Evolutionary conservation across 2,888 invertebrate species (phyloP), one percentile per base, ranked within the genome.

Genomic region (Standfussiana lucernea): DNA sequence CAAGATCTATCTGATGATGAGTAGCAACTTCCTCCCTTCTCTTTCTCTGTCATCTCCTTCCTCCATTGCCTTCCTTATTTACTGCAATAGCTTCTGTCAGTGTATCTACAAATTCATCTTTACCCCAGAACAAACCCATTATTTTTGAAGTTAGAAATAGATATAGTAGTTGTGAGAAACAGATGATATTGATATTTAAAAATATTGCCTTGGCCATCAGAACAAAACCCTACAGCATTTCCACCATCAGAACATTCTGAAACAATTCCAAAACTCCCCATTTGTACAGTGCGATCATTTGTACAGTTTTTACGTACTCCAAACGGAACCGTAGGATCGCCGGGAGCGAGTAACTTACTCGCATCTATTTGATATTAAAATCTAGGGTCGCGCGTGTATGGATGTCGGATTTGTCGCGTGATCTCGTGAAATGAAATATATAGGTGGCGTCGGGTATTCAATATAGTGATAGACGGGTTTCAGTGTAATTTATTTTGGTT

Each of bases 311-410:
- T 83, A 83, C 66, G 53, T 56, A 70, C 24, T 28, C 32, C 40
- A 42, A 40, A 69, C 62, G 72, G 75, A 80, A 82, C 65, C 72
- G 75, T 64, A 65, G 72, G 66, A 85, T 82, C 72, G 85, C 88
- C 69, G 77, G 72, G 70, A 85, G 86, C 77, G 70, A 74, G 79
- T 71, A 79, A 88, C 85, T 88, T 84, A 79, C 86, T 88, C 85
- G 87, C 85, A 91, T 91, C 91, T 89, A 90, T 91, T 93, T 89
- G 86, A 90, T 92, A 92, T 91, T 92, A 91, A 90, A 92, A 89
- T 81, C 77, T 91, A 93, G 91, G 91, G 91, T 83, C 89, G 87
- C 11, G 21, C 15, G 24, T 67, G 0, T 24, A 40, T 69, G 11
- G 15, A 21, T 75, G 74, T 65, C 66, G n/a, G 40, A 64, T 75